A percentile compares a stretch with the other conserved stretches of the same genome.
phyloP scores from a whole-genome alignment of 2,113 vertebrate genomes.

The Leucopsar rothschildi region DNA sequence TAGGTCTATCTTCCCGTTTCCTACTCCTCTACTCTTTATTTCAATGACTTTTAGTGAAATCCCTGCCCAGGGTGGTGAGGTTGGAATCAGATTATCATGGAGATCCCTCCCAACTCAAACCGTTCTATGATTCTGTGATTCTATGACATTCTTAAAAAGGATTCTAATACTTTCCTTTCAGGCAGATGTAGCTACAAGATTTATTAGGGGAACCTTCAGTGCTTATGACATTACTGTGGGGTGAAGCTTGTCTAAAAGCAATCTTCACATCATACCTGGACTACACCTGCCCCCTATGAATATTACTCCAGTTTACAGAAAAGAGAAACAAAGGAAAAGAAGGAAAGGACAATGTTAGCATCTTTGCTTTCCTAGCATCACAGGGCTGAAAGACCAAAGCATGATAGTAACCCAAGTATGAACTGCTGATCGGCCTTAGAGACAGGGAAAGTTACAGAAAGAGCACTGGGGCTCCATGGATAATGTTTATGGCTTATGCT shows the following conservation, averaged over 20 bases:
- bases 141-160: background rate
- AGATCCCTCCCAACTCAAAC: background rate
- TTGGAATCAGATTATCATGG: background rate
- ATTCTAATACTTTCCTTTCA: background rate
- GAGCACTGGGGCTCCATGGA: background rate
- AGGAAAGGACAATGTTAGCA: background rate
- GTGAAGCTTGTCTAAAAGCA: background rate
- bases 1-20: background rate
- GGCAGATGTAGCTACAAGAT: background rate
- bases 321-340: background rate
- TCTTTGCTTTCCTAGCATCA: background rate
- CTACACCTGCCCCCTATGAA: background rate
- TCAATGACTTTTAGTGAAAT: background rate
- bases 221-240: background rate
- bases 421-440: background rate
- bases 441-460: background rate
- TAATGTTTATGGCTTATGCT: background rate
- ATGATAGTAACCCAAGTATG: background rate
- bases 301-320: background rate
- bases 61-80: fast-evolving
- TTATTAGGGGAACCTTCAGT: background rate
- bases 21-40: background rate
- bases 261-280: background rate
- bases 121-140: background rate
- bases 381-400: background rate